A percentile compares a stretch with the other conserved stretches of the same genome.
phyloP scores from a whole-genome alignment of 2,888 invertebrate species.

The Drosophila atripex region DNA sequence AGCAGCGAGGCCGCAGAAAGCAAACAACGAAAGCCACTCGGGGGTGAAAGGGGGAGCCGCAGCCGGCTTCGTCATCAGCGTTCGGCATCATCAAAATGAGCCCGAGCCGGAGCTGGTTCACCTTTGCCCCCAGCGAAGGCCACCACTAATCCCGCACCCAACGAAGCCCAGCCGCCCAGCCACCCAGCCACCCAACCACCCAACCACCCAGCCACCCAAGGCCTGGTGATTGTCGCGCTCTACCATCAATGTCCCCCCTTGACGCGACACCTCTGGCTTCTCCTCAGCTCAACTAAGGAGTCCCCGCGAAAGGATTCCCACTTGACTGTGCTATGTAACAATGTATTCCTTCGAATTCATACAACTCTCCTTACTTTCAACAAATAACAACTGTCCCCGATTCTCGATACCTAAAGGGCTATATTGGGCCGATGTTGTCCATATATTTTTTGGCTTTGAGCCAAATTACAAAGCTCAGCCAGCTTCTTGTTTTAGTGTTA shows the following conservation, averaged over 20 bases:
- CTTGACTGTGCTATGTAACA: background rate
- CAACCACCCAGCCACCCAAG: constrained; percentile 26
- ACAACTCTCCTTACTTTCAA: too few species aligned
- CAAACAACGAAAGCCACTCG: constrained; percentile 54
- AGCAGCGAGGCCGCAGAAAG: constrained; percentile 60
- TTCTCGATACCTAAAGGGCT: too few species aligned
- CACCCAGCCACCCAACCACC: constrained; percentile 29
- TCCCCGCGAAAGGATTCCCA: constrained; percentile 5
- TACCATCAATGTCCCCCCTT: constrained; percentile 59
- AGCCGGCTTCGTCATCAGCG: constrained; percentile 39
- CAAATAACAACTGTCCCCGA: too few species aligned
- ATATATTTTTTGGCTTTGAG: background rate
- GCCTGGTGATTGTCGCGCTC: constrained; percentile 73
- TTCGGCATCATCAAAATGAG: constrained; percentile 56
- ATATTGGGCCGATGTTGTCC: background rate
- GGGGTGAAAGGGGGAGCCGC: constrained; percentile 5
- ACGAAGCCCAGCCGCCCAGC: constrained; percentile 27
- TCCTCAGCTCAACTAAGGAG: background rate
- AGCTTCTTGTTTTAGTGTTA: background rate
- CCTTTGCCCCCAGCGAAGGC: constrained; percentile 59
- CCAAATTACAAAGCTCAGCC: too few species aligned
- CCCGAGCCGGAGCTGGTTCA: constrained; percentile 57
- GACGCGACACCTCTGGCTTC: too few species aligned
- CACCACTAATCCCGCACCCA: constrained; percentile 69
- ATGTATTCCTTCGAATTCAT: too few species aligned